Evolutionary conservation across 2,797 vertebrate species (phyloP), one percentile per base, ranked within the genome.

Genomic region (Notamacropus eugenii): DNA sequence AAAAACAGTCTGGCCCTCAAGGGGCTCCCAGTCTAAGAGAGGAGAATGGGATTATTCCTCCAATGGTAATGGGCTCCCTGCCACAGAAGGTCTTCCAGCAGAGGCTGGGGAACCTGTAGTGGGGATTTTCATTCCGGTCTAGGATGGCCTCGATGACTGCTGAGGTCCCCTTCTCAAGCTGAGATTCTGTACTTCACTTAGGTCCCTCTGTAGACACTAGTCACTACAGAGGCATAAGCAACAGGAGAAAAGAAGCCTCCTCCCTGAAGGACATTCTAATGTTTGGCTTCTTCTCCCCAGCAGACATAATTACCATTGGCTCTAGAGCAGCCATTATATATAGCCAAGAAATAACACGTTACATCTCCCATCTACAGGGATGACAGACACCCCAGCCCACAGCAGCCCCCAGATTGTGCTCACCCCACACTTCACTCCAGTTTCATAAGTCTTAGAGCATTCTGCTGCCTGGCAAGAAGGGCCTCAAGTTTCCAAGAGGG

Each of bases 281-380:
- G 54, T 96, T 97, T 95, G 46, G 90, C 97, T 98, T 93, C 16
- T 96, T 97, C 95, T 97, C 91, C 95, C 96, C 94, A 97, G 97
- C 93, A 98, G 97, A 96, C 94, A 91, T 95, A 97, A 98, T 98
- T 97, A 97, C 96, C 97, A 97, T 95, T n/a, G 0, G 95, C 74
- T 95, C 95, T 22, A 2, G 1, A 92, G 74, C 92, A 67, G 27
- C 52, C 24, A 27, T 40, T 90, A 90, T 91, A 93, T 22, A 62
- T 40, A 96, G 95, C 94, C 28, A 82, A 96, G 95, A 95, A 97
- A 91, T 50, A 91, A 55, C 92, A 90, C 0, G 34, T 24, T 56
- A 90, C 0, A 3, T 1, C 22, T 31, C 59, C 93, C 55, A 55
- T 55, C 55, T 10, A 29, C 56, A n/a, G 55, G 74, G 31, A 50